These are phyloP conservation scores for Rhabdornis inornatus DNA, from an alignment of 2,113 vertebrate species.

Conservation along the genomic window DNA sequence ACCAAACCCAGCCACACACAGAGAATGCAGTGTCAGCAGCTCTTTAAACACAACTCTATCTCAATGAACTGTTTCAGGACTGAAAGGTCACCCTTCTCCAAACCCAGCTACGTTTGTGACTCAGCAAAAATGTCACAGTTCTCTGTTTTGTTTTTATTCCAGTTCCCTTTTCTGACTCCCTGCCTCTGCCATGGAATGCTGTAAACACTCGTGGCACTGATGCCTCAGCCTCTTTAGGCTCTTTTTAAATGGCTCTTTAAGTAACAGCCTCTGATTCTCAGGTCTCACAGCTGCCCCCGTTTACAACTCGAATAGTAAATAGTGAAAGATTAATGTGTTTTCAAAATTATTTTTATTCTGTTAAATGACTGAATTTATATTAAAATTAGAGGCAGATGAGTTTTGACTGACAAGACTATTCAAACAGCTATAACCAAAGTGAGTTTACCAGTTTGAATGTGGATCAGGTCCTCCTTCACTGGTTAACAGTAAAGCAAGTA, in stretches of 20 bases:
- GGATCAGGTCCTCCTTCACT: not conserved
- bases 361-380: not conserved
- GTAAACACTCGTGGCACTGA: not conserved
- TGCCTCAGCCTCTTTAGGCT: not conserved
- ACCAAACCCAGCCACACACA: not conserved
- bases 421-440: not conserved
- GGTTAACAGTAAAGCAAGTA: not conserved
- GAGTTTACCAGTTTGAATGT: not conserved
- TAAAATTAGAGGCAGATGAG: not conserved
- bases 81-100: not conserved
- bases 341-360: not conserved
- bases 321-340: not conserved
- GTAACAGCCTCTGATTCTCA: not conserved
- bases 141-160: not conserved
- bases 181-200: not conserved
- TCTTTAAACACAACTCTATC: not conserved
- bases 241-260: not conserved
- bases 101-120: fast-evolving
- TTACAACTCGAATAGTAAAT: not conserved
- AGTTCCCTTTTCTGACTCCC: not conserved
- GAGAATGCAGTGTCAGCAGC: not conserved
- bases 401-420: not conserved
- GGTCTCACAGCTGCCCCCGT: not conserved
- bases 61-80: not conserved
- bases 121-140: not conserved